phyloP scores from a whole-genome alignment of 2,888 invertebrate species.

The Scaptomyza polygonia region DNA sequence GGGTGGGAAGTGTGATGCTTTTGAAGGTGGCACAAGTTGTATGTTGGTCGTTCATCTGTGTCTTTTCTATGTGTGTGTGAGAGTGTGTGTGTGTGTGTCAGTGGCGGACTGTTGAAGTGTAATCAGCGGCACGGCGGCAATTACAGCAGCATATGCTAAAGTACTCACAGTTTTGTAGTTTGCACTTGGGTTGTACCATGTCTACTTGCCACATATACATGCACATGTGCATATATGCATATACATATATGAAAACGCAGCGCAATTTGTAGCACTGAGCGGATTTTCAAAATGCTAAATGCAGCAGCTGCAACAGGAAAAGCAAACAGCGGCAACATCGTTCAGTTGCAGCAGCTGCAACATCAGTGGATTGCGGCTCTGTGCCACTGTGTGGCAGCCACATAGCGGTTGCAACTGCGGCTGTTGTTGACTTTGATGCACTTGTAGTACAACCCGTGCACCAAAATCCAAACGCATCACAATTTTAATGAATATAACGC shows the following conservation, averaged over 20 bases:
- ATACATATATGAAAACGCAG: slow-evolving; percentile 46
- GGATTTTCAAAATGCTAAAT: slow-evolving; percentile 65
- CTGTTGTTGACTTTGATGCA: slow-evolving; percentile 52
- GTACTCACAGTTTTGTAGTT: slow-evolving; percentile 57
- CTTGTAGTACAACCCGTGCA: slow-evolving; percentile 15
- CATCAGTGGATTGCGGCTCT: slow-evolving; percentile 55
- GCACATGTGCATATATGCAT: not conserved
- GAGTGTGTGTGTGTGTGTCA: not conserved
- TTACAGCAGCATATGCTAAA: slow-evolving; percentile 70
- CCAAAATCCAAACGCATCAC: slow-evolving; percentile 46
- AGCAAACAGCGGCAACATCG: slow-evolving; percentile 29
- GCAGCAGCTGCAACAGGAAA: slow-evolving; percentile 32
- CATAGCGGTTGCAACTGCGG: slow-evolving; percentile 36
- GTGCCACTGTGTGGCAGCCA: slow-evolving; percentile 44
- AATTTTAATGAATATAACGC: slow-evolving; percentile 70
- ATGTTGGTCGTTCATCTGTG: slow-evolving; percentile 59
- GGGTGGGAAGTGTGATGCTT: slow-evolving; percentile 14
- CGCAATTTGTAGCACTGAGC: slow-evolving; percentile 77
- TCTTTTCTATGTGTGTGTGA: slow-evolving; percentile 22
- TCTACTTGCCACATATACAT: slow-evolving; percentile 19
- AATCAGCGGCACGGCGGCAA: slow-evolving; percentile 80
- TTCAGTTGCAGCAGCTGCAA: slow-evolving; percentile 56
- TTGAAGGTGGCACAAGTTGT: slow-evolving; percentile 55
- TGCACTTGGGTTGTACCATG: slow-evolving; percentile 40
- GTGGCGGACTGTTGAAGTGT: slow-evolving; percentile 74